Evolutionary conservation across 1,140 invertebrate genomes (phyloP), one percentile per base, ranked within the genome.

Genomic region (Tyrophagus putrescentiae): DNA sequence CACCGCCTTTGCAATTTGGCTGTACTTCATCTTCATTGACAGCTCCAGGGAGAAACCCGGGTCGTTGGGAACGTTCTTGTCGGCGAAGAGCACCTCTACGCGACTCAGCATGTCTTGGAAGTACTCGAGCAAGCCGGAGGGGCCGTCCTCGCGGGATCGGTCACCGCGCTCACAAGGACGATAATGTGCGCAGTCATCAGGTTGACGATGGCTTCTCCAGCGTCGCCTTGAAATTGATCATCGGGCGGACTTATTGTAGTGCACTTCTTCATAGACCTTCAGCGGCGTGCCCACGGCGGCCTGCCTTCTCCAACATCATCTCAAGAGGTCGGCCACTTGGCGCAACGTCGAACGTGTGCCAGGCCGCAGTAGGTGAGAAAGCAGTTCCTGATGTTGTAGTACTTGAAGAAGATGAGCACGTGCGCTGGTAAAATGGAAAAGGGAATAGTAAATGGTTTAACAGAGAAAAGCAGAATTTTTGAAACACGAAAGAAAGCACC

Each of bases 181-280:
- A 94, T 85, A 68, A 95, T 92, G 75, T 95, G 89, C 67, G 89
- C 88, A 76, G 93, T 88, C 83, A 87, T 84, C 54, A 88, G 73
- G 71, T 88, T 84, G 60, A 87, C 84, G 9, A 88, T 73, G 33
- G 84, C 75, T 85, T 85, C 75, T 87, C 84, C 53, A 94, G 76
- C 3, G 86, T 83, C 64, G 86, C 80, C 64, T 83, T 82, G 67
- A 84, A 77, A 70, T 84, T 84, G 61, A 79, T n/a, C n/a, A n/a
- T 81, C 64, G 80, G 70, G 93, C 88, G 21, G 89, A 80, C 72
- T 87, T 80, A 71, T 89, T 90, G 1, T 88, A 87, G 70, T 90
- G 87, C 60, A 93, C 86, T 75, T 93, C 88, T 77, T 76, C 75
- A 70, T 69, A 77, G 7, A 76, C 60, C 28, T 76, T 48, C 3